A percentile compares a stretch with the other conserved stretches of the same genome.
These are phyloP conservation scores for Drosophila sproati DNA, from an alignment of 1,140 invertebrate genomes.

Conservation along the genomic window DNA sequence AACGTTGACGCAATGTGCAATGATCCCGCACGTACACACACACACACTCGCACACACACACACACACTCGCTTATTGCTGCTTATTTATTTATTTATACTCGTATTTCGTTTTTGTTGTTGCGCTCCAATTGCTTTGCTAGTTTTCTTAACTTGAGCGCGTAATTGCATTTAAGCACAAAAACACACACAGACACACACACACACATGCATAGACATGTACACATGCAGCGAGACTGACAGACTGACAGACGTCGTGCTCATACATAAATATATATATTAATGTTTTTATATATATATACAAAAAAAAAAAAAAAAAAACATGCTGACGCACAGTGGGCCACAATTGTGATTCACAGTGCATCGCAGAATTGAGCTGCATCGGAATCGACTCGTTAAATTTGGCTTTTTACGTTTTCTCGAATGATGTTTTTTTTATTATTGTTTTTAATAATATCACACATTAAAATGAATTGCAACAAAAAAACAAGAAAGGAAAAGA, in stretches of 20 bases:
- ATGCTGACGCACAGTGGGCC: constrained; percentile 66
- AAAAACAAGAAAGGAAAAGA: too few species aligned
- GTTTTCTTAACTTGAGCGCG: constrained; percentile 75
- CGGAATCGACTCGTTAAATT: too few species aligned
- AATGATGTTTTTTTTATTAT: neutral
- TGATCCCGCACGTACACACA: constrained; percentile 69
- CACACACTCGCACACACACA: constrained; percentile 36
- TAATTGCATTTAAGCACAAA: constrained; percentile 78
- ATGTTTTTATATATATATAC: neutral
- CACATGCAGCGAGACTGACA: constrained; percentile 14
- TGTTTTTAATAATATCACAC: neutral
- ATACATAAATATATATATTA: neutral
- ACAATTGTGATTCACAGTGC: constrained; percentile 1
- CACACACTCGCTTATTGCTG: constrained; percentile 27
- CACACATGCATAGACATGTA: constrained; percentile 21
- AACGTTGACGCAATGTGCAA: constrained; percentile 82
- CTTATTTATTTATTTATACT: constrained; percentile 52
- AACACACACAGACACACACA: constrained; percentile 43
- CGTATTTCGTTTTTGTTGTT: constrained; percentile 53
- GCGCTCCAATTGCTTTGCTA: constrained; percentile 67
- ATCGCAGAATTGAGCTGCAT: neutral
- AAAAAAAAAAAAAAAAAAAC: too few species aligned
- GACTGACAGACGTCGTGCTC: constrained; percentile 57
- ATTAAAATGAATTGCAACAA: neutral
- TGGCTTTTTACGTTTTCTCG: neutral